Evolutionary conservation across 2,113 vertebrate species (phyloP), one percentile per base, ranked within the genome.

Genomic region (Carettochelys insculpta): DNA sequence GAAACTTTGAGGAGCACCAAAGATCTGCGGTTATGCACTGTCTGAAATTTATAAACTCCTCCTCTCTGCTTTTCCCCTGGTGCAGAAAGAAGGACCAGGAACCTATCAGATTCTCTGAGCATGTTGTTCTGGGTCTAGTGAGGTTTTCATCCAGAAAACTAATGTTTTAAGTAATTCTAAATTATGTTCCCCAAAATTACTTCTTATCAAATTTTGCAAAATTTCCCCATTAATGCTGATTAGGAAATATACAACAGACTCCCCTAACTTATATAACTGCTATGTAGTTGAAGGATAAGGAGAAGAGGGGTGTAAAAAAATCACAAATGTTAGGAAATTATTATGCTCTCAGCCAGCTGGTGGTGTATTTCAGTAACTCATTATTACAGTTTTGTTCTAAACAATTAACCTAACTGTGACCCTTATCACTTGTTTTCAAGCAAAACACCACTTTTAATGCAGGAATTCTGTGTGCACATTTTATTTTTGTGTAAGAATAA

Each of bases 221-320:
- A 75, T 83, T 24, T 2, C 12, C 16, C 27, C 48, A 0, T 0
- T 20, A 76, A n/a, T 52, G 68, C 77, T 65, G 50, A 50, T 4
- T 0, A 0, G 34, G 3, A 75, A 10, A 11, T 34, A 20, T 13
- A 22, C 0, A 71, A 31, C 11, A 0, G 0, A 38, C 43, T 77
- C 8, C 50, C 22, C 29, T 58, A 34, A 73, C 50, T 4, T 34
- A 73, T 91, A 6, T 34, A 65, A 68, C 53, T 68, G 1, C 29
- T 11, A 10, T 6, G 27, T 4, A 20, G 12, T 48, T 0, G 0
- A 56, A 76, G n/a, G 43, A 47, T n/a, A 54, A 85, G 78, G 2
- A 41, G 80, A 65, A 80, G 31, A 3, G 5, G n/a, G 19, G 86
- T 0, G 10, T 1, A 11, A 92, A 19, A 56, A 6, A 88, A 53